Base-by-base conservation (phyloP, 37 sponge, comb jelly and placozoan species). In the Ianthella basta region DNA sequence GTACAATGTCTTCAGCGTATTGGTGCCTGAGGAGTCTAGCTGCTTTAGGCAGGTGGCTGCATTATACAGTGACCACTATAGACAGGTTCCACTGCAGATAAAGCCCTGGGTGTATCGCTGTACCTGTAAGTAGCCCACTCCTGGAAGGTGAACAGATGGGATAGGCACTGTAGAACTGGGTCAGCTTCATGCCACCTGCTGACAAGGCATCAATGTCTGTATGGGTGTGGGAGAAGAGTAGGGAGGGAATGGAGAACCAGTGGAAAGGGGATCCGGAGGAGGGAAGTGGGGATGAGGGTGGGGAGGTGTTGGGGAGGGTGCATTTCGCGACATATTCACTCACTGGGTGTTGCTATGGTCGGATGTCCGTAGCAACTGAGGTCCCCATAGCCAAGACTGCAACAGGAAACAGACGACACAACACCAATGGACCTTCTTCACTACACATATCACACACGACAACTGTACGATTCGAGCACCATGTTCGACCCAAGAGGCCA, bases 101-200 rank as follows among this genome's bases (percentile, higher is more conserved):
- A n/a, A n/a, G n/a, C n/a, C n/a, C n/a, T n/a, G n/a, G n/a, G n/a
- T n/a, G n/a, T n/a, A n/a, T n/a, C n/a, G n/a, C n/a, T n/a, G n/a
- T 59, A 84, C 91, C 91, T 39, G 91, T 91, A 16, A 91, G 81
- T 15, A 91, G 81, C 24, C 87, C 87, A 83, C 88, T 84, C 16
- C 91, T 59, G 20, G 88, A 84, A 24, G 91, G 91, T 18, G 91
- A 87, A 39, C 91, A 91, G 55, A 91, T 87, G 0, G 84, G 79
- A 36, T 84, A 86, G 41, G 87, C 85, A 81, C 87, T 83, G 87
- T 91, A 87, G 82, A 87, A 91, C 85, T 91, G 88, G 36, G 91
- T 91, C 55, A 86, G 84, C 79, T 80, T 87, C 50, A 82, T 65
- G 21, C 91, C 91, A 50, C 38, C 80, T 25, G 55, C 35, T 40